Evolutionary conservation across 37 sponge, comb jelly and placozoan species (phyloP), one percentile per base, ranked within the genome.

Genomic region (Agelas oroides): DNA sequence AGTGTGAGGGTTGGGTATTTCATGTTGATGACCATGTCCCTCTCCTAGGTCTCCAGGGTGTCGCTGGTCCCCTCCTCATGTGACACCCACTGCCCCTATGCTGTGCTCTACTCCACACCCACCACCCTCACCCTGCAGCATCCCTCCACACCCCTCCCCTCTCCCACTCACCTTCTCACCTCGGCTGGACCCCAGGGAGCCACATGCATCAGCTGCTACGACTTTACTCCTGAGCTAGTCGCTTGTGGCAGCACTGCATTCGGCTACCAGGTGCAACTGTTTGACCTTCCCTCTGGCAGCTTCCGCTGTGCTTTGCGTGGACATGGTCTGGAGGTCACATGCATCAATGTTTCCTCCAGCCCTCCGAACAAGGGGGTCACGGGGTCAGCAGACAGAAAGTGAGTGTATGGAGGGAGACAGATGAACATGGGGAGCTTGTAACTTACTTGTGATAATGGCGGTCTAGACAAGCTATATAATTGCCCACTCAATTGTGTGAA

Each of bases 251-350:
- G 73, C 20, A 78, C 68, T 65, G 75, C 77, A 46, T 86, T 60
- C 46, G 86, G 86, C 31, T 90, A 78, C 41, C 67, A 88, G 89
- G 71, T 90, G 19, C 86, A 78, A 46, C 59, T 90, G 55, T 84
- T 61, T 73, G 86, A 84, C 59, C 76, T 90, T 14, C 17, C 33
- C 21, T 81, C 86, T 17, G 65, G 75, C 59, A 28, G 33, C 25
- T 55, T 52, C 59, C 25, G 57, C 67, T 31, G 30, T 56, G 65
- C 83, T 17, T 46, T 85, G 75, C 38, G 59, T 37, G 76, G 91
- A 25, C 86, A 84, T 39, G 41, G 59, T 0, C 70, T 65, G 24
- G 68, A 25, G 5, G 81, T 90, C 25, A 65, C 73, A 0, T 78
- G 69, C 41, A 25, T 90, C 59, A 61, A 78, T 54, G 59, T 90